Conservation (phyloP, 2,113 vertebrate genomes). For the Bothrops jararaca region DNA sequence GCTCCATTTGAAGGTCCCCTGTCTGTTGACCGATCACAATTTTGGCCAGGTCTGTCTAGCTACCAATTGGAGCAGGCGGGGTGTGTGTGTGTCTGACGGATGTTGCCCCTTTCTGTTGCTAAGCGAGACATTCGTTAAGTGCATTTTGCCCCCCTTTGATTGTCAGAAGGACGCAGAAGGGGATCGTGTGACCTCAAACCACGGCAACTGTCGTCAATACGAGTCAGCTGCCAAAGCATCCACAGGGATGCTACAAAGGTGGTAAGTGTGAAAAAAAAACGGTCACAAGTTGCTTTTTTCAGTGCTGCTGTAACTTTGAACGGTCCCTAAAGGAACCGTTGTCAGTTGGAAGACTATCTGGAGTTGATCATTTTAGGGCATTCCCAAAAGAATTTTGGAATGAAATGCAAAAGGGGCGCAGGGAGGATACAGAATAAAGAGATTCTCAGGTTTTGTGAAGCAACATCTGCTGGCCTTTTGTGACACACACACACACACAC, state of each 20-base stretch:
- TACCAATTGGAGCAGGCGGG: no score
- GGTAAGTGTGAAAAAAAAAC: background rate
- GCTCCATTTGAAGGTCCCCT: no score
- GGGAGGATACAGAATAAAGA: background rate
- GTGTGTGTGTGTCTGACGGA: no score
- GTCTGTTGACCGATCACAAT: no score
- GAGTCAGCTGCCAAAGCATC: background rate
- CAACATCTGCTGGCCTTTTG: background rate
- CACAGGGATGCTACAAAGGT: background rate
- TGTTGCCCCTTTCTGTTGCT: background rate
- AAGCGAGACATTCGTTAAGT: background rate
- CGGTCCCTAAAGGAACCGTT: background rate
- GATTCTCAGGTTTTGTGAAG: background rate
- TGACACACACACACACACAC: background rate
- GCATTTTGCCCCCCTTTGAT: no score
- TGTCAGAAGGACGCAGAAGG: background rate
- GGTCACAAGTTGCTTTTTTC: background rate
- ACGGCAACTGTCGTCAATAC: background rate
- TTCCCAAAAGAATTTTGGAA: background rate
- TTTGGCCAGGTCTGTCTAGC: no score
- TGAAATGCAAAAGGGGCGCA: no score
- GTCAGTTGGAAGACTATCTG: background rate
- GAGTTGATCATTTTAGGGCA: background rate
- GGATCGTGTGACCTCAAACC: background rate
- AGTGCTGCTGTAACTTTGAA: background rate